phyloP scores from a whole-genome alignment of 2,797 vertebrate species.

The Gadopsis marmoratus region DNA sequence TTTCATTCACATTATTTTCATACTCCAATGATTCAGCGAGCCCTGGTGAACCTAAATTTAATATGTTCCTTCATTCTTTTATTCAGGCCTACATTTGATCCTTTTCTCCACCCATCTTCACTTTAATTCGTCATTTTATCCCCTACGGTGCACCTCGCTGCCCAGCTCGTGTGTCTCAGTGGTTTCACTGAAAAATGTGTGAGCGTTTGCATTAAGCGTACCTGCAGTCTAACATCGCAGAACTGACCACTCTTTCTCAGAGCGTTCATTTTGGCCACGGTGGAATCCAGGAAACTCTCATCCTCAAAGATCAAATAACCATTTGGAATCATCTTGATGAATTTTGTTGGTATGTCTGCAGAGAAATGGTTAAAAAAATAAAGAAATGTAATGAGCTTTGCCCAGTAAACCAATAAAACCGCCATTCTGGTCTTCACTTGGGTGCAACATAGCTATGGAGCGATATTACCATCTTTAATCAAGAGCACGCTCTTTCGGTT shows the following conservation, averaged over 20 bases:
- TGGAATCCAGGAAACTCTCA: constrained; percentile 97
- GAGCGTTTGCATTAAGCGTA: constrained; percentile 67
- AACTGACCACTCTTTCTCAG: constrained; percentile 99
- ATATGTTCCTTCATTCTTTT: too few relatives aligned
- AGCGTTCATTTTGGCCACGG: constrained; percentile 99
- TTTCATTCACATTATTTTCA: too few relatives aligned
- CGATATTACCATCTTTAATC: too few relatives aligned
- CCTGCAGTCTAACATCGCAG: constrained; percentile 98
- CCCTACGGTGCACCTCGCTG: not conserved
- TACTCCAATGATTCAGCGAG: too few relatives aligned
- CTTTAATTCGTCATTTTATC: not conserved
- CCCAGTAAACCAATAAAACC: not conserved
- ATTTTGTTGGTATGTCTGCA: constrained; percentile 72
- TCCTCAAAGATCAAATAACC: constrained; percentile 99
- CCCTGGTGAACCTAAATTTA: too few relatives aligned
- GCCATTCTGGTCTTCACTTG: not conserved
- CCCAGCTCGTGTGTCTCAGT: constrained; percentile 13
- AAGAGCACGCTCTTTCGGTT: too few relatives aligned
- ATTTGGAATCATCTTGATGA: constrained; percentile 95
- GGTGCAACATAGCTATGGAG: constrained; percentile 11
- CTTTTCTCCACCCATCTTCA: too few relatives aligned
- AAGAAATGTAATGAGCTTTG: not conserved
- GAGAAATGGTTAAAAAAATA: not conserved
- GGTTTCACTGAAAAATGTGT: not conserved
- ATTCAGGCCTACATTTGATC: too few relatives aligned